phyloP scores from a whole-genome alignment of 1,140 invertebrate species.

The Philopotamus ludificatus region DNA sequence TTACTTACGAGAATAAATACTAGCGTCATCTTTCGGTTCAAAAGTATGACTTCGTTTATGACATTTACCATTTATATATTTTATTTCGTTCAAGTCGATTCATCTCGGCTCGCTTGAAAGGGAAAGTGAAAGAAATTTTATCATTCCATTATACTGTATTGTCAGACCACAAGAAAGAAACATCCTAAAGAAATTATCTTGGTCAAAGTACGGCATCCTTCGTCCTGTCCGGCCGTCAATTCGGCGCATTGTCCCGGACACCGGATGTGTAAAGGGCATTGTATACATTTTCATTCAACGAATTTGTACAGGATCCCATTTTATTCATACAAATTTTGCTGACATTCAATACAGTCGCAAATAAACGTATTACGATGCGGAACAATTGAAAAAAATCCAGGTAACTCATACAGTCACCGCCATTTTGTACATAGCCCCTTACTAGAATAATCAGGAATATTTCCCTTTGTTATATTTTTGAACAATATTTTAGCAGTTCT shows the following conservation, averaged over 20 bases:
- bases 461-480: constrained; percentile 35
- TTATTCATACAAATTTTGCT: background rate
- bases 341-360: background rate
- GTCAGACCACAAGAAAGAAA: too few relatives aligned
- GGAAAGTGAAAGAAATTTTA: background rate
- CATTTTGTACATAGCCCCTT: constrained; percentile 1
- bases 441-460: constrained; percentile 31
- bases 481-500: constrained; percentile 34
- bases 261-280: constrained; percentile 10
- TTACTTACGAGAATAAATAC: too few relatives aligned
- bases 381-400: background rate
- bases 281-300: constrained; percentile 9
- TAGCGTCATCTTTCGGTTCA: too few relatives aligned
- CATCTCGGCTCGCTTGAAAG: background rate
- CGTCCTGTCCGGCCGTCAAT: constrained; percentile 2
- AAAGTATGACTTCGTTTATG: background rate
- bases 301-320: constrained; percentile 14
- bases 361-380: background rate
- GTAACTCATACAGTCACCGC: background rate
- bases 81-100: background rate
- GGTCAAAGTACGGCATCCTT: constrained; percentile 9
- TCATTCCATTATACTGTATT: too few relatives aligned
- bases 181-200: too few relatives aligned
- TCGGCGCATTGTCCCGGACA: background rate
- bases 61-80: background rate